A percentile compares a stretch with the other conserved stretches of the same genome.
These are phyloP conservation scores for Capromys pilorides DNA, from an alignment of 2,797 vertebrate genomes.

Conservation along the genomic window DNA sequence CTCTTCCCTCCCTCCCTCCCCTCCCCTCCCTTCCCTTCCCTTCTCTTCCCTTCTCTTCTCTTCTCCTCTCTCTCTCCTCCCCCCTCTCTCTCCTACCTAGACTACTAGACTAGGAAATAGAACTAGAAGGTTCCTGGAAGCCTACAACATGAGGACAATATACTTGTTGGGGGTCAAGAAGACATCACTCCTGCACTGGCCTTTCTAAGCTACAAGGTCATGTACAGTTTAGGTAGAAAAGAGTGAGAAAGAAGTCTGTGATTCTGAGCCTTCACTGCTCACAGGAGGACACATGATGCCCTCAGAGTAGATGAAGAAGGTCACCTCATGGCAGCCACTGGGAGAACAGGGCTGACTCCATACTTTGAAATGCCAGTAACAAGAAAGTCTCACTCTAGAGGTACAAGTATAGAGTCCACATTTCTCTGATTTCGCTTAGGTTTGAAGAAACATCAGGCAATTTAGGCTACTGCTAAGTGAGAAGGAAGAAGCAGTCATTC, in stretches of 20 bases:
- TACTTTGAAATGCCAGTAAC: neutral
- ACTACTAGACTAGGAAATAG: neutral
- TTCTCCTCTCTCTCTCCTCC: neutral
- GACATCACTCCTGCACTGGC: neutral
- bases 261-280: neutral
- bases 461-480: neutral
- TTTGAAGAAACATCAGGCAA: neutral
- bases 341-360: neutral
- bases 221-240: neutral
- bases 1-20: no score
- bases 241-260: neutral
- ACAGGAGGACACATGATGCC: accelerated
- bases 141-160: neutral
- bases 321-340: neutral
- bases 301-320: neutral
- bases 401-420: neutral
- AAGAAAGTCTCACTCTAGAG: neutral
- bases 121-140: neutral
- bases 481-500: neutral
- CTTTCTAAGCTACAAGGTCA: neutral
- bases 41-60: no score
- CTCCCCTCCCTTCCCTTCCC: no score
- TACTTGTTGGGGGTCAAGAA: neutral
- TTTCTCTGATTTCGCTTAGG: neutral
- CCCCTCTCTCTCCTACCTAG: neutral